Evolutionary conservation across 2,113 vertebrate species (phyloP), one percentile per base, ranked within the genome.

Genomic region (Chaenocephalus aceratus): DNA sequence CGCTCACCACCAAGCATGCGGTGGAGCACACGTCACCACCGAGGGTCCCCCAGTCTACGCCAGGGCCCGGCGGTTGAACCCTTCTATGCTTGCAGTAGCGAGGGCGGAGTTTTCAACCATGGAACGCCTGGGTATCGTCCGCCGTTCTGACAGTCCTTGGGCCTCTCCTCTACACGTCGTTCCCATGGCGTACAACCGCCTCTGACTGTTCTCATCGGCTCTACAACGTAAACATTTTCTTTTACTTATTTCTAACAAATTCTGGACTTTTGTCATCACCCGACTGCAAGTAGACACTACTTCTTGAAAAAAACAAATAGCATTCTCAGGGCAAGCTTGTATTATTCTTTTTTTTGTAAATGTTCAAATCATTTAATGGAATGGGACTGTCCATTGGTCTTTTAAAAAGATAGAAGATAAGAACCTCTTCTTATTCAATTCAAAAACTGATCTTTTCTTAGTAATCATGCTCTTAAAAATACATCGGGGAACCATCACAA

Each of bases 241-340:
- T 56, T 70, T 67, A 78, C 48, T 59, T 14, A 30, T 64, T 53
- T 9, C 36, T 36, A 30, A 45, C 26, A 77, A 57, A 60, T 56
- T 18, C 46, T 66, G 61, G 54, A 34, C 12, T 14, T 18, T 61
- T 63, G 45, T 73, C 64, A 48, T 68, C 62, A 58, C n/a, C n/a
- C 6, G 0, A 58, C 18, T 12, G 4, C 51, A 21, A 72, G 56
- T 9, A 45, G 34, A 16, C 52, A 53, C 13, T 7, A 16, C 18
- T 23, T 26, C 58, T 61, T 60, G 6, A 49, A n/a, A 51, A 18
- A 53, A 2, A 21, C 34, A 63, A 51, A 74, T 5, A 14, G 36
- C 10, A 46, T 54, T 12, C 45, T 30, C 21, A 54, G 26, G 49
- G 7, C 59, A 18, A 61, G 21, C 46, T 34, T 15, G 21, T 26